phyloP scores from a whole-genome alignment of 2,888 invertebrate species.

The Aproaerema taeniolella region DNA sequence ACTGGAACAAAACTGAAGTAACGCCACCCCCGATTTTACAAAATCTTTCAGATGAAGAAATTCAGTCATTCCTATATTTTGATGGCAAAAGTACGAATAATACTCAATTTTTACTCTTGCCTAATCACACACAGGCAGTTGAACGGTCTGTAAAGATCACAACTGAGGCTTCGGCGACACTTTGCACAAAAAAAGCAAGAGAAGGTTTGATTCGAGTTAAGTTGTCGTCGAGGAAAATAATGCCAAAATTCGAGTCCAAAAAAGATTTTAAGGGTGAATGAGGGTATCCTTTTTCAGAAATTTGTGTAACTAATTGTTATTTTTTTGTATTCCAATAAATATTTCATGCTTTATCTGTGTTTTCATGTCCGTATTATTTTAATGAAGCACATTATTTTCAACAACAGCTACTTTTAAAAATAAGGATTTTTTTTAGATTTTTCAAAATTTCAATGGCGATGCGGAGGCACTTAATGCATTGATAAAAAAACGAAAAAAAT shows the following conservation, averaged over 20 bases:
- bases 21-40: background rate
- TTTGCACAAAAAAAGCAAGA: too few species aligned
- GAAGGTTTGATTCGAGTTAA: constrained; percentile 9
- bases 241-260: constrained; percentile 10
- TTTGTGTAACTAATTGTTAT: too few species aligned
- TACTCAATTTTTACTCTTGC: background rate
- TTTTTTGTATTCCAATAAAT: too few species aligned
- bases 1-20: background rate
- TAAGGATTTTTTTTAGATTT: too few species aligned
- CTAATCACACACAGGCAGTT: constrained; percentile 2
- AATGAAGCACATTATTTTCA: too few species aligned
- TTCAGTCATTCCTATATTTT: background rate
- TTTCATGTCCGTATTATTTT: too few species aligned
- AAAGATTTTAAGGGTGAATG: constrained; percentile 6
- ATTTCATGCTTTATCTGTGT: too few species aligned
- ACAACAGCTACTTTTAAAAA: too few species aligned
- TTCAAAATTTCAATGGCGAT: too few species aligned
- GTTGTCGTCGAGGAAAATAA: constrained; percentile 1
- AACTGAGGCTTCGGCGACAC: constrained; percentile 4
- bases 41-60: constrained; percentile 1
- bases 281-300: background rate
- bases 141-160: constrained; percentile 3
- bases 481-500: too few species aligned
- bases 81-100: background rate
- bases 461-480: too few species aligned